Evolutionary conservation across 1,140 invertebrate species (phyloP), one percentile per base, ranked within the genome.

Genomic region (Nephotettix cincticeps): DNA sequence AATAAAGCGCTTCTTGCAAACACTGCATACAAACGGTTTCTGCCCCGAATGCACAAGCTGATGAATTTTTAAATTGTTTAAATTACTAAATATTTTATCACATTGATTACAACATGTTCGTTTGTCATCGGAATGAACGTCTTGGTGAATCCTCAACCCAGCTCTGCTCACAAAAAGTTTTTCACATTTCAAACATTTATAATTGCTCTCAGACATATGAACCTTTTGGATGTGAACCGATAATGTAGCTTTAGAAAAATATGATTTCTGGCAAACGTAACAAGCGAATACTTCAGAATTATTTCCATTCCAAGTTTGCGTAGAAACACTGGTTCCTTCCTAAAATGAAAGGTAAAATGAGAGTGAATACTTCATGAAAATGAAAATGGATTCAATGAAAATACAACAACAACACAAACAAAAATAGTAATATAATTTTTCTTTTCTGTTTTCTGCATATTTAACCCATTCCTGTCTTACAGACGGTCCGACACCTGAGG

Each of bases 1-100:
- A 4, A 90, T 93, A 77, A 95, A 94, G 0, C 87, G 83, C 77
- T 89, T 89, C 70, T 87, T 85, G 74, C 88, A 90, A 70, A 88
- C 84, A 27, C 84, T 80, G 76, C 88, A 90, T 65, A 87, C 82
- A 77, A 89, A 91, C 0, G 91, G 91, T 75, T 92, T 87, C 76
- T 93, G 91, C 21, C 90, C 89, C 0, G 89, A 91, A 75, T 64
- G 61, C 9, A 4, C n/a, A 1, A 27, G 61, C 28, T 32, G 61
- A 29, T 64, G 61, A 54, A 81, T 25, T 9, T 69, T 74, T 13
- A 76, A 36, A 28, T 72, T 68, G 27, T 63, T 69, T 6, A 66
- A 27, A 19, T 67, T 29, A 2, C 70, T 61, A 65, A 77, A 77
- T 1, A 73, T 74, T 64, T 85, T 78, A 47, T 77, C 71, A 71